Percentiles rank a stretch among this genome's conserved stretches.
Conservation (phyloP, 1,140 invertebrate genomes). For the Drosophila jambulina region DNA sequence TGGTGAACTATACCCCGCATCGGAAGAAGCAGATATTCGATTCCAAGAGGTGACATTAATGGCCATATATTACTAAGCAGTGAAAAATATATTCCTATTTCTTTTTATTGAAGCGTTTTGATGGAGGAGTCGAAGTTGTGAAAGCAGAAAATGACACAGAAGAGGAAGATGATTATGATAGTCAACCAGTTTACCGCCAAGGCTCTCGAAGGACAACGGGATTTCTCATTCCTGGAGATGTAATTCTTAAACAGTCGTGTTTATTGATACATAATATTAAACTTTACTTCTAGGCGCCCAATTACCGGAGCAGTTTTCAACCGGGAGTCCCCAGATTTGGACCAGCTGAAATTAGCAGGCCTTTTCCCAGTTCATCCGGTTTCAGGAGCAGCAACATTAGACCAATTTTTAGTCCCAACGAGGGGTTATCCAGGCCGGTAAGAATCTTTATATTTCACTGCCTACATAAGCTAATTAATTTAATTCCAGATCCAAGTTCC, state of each 20-base stretch:
- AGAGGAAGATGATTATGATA: background rate
- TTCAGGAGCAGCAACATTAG: background rate
- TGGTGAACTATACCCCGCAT: background rate
- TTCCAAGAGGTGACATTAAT: conserved; percentile 4
- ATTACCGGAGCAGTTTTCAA: background rate
- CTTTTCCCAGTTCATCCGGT: background rate
- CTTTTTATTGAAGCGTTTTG: background rate
- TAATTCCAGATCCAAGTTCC: background rate
- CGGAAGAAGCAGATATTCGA: background rate
- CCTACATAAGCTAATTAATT: too few species aligned
- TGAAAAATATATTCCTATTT: background rate
- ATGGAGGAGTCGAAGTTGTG: conserved; percentile 15
- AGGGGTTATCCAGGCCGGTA: background rate
- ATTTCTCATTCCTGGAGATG: background rate
- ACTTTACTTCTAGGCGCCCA: background rate
- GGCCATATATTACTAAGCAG: background rate
- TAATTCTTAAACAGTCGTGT: too few species aligned
- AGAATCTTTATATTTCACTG: background rate
- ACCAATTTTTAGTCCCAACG: background rate
- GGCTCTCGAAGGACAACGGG: background rate
- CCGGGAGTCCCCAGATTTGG: background rate
- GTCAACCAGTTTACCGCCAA: background rate
- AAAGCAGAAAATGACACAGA: background rate
- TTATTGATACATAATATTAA: background rate
- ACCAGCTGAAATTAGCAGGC: background rate